Evolutionary conservation across 2,888 invertebrate species (phyloP), one percentile per base, ranked within the genome.

Genomic region (Hyles lineata): DNA sequence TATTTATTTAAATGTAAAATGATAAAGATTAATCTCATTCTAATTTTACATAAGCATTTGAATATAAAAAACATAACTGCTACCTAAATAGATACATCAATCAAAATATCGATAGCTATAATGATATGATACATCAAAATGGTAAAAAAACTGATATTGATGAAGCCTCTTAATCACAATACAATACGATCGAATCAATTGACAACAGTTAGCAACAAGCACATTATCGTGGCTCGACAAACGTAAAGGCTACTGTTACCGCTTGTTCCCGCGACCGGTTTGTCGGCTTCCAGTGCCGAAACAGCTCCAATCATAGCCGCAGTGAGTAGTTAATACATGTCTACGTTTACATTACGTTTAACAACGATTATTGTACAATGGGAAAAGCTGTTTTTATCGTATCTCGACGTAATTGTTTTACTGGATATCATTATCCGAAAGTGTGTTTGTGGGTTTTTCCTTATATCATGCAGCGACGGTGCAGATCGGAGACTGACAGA

Each of bases 201-300:
- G 52, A 69, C 69, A 61, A 70, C 60, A 50, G 73, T 50, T 61
- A 73, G 55, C 55, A 63, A 87, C 87, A 87, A 87, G 87, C 89
- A 85, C 80, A 79, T 91, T 91, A 92, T 90, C 88, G 87, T 87
- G 86, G 84, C 80, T 85, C 87, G 87, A 91, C 91, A 90, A 89
- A 91, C 90, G 89, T 89, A 86, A 87, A 87, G 84, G 92, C 93
- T 93, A 92, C 94, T 91, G 93, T 92, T 90, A 89, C 88, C 85
- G 83, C 83, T 82, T 82, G 83, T 78, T 79, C 77, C 81, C 79
- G 77, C 76, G 89, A 93, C 93, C 92, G 92, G 93, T 94, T 86
- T 80, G 80, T 84, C 89, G 81, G 82, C 90, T 89, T 84, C 84
- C 84, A 85, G 83, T 86, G 83, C 87, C 90, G 85, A 89, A 89